These are phyloP conservation scores for Sycophaga agraensis DNA, from an alignment of 1,140 invertebrate species.

Conservation along the genomic window DNA sequence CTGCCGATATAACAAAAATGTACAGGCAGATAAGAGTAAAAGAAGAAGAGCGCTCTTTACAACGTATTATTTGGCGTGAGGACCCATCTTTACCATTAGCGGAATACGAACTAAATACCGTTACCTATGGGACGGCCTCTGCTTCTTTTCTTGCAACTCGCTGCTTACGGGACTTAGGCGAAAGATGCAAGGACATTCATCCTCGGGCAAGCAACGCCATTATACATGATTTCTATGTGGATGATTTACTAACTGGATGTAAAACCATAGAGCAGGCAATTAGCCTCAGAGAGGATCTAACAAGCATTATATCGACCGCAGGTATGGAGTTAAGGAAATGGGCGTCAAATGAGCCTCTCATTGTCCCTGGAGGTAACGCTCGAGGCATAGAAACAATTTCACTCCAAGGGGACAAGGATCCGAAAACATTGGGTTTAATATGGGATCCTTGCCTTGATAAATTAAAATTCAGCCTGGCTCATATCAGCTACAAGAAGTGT, in stretches of 20 bases:
- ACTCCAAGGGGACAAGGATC: neutral
- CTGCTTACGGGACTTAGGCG: conserved; percentile 42
- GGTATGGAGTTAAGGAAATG: conserved; percentile 39
- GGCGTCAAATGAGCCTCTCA: conserved; percentile 32
- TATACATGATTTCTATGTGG: conserved; percentile 48
- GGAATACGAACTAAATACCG: conserved; percentile 20
- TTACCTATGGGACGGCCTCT: conserved; percentile 22
- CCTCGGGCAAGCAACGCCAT: conserved; percentile 37
- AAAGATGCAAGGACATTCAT: conserved; percentile 16
- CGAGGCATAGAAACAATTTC: neutral
- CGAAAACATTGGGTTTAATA: neutral
- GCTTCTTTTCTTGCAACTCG: conserved; percentile 45
- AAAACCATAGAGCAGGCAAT: conserved; percentile 39
- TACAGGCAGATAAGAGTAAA: conserved; percentile 23
- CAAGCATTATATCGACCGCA: neutral
- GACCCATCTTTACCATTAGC: neutral
- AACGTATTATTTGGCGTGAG: conserved; percentile 24
- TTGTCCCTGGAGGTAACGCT: neutral
- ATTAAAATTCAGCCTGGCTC: neutral
- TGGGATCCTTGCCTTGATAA: neutral
- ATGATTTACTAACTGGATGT: conserved; percentile 49
- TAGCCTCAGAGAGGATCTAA: conserved; percentile 19
- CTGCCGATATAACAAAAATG: conserved; percentile 12
- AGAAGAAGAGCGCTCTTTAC: neutral
- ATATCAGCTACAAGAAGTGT: neutral